A percentile compares a stretch with the other conserved stretches of the same genome.
These are phyloP conservation scores for Menura novaehollandiae DNA, from an alignment of 2,113 vertebrate species.

Conservation along the genomic window DNA sequence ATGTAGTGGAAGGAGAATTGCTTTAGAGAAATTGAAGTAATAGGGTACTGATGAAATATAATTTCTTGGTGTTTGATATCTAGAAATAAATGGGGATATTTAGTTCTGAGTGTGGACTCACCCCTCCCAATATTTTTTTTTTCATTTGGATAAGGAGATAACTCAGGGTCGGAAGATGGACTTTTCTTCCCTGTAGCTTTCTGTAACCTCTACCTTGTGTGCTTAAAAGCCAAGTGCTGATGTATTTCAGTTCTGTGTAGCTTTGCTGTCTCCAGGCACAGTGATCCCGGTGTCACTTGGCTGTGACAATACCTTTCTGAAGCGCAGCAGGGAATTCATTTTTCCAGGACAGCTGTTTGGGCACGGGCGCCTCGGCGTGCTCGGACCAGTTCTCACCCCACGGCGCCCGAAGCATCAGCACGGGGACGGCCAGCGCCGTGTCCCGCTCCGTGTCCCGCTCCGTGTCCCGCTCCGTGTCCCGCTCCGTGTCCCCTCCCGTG, in stretches of 20 bases:
- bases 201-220: neutral
- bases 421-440: neutral
- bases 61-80: neutral
- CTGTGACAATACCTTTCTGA: fast-evolving
- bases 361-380: neutral
- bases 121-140: neutral
- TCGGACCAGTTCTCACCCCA: fast-evolving
- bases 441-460: neutral
- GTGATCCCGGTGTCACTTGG: fast-evolving
- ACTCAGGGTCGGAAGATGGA: fast-evolving
- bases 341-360: fast-evolving
- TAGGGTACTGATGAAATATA: neutral
- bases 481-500: neutral
- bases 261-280: fast-evolving
- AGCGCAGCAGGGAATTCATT: fast-evolving
- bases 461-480: neutral
- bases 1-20: neutral
- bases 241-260: fast-evolving
- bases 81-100: neutral
- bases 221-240: neutral
- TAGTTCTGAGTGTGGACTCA: neutral
- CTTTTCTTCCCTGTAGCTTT: neutral
- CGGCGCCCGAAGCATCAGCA: neutral
- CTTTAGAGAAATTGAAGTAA: neutral
- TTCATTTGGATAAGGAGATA: neutral